Evolutionary conservation across 2,888 invertebrate genomes (phyloP), one percentile per base, ranked within the genome.

Genomic region (Idaea biselata): DNA sequence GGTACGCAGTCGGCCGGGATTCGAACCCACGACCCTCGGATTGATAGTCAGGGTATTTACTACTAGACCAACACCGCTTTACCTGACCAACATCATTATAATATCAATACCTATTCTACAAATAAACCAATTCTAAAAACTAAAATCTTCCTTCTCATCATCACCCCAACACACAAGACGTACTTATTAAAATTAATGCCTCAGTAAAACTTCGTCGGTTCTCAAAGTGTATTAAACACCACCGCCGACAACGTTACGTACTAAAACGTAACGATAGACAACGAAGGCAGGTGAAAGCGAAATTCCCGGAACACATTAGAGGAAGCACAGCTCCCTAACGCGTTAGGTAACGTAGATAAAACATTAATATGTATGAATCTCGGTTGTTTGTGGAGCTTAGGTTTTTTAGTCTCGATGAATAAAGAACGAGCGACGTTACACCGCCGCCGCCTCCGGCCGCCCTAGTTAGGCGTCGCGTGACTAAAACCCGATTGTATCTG

Each of bases 311-410:
- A 87, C 82, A 87, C 87, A 86, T 85, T 86, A 86, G 82, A 81
- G 78, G 79, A 78, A 75, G 78, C 80, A 81, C 80, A 78, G 78
- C 80, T 83, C 80, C 76, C 77, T 73, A 69, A 78, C 78, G 81
- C 78, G 80, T 82, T 82, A 80, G 84, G 82, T 80, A 86, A 87
- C 85, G 89, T 86, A 85, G 84, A 88, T 86, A 87, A 86, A 83
- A 81, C 86, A 91, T 91, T 86, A 90, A 90, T 89, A 90, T 91
- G 91, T 87, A 91, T 90, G 89, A 90, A 82, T 68, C 72, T 69
- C 74, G 78, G 85, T 85, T 89, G 89, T 88, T 88, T 88, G 87
- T 77, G 83, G 86, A 74, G 81, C 82, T 87, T 86, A 86, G 88
- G 89, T 89, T 89, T 87, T 80, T 79, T 72, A 76, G 80, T 75